Percentiles rank a stretch among this genome's conserved stretches.
These are phyloP conservation scores for Cryptocephalus primarius DNA, from an alignment of 2,888 invertebrate genomes.

Conservation along the genomic window DNA sequence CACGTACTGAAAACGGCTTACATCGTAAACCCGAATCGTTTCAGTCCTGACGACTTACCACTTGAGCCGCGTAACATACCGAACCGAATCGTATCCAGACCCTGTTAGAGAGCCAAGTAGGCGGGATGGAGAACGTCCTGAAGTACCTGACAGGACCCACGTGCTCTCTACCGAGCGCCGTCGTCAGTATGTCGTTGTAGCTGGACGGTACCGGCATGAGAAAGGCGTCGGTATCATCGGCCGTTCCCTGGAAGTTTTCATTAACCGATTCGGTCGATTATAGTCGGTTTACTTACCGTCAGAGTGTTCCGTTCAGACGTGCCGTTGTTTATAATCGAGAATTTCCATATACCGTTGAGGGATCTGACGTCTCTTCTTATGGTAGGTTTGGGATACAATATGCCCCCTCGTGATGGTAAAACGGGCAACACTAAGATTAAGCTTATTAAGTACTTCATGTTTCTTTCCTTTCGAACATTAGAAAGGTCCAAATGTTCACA, in stretches of 20 bases:
- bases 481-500: too few species aligned
- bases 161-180: slow-evolving; percentile 69
- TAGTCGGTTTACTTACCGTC: too few species aligned
- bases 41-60: slow-evolving; percentile 47
- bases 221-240: slow-evolving; percentile 39
- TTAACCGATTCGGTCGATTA: too few species aligned
- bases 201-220: slow-evolving; percentile 94
- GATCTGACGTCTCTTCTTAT: slow-evolving; percentile 62
- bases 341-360: slow-evolving; percentile 84
- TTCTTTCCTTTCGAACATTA: too few species aligned
- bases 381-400: slow-evolving; percentile 17
- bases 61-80: slow-evolving; percentile 81
- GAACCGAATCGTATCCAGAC: slow-evolving; percentile 85
- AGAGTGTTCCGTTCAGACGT: too few species aligned
- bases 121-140: slow-evolving; percentile 66
- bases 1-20: slow-evolving; percentile 55
- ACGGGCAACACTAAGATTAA: too few species aligned
- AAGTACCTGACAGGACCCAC: slow-evolving; percentile 95
- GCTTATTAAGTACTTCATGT: too few species aligned
- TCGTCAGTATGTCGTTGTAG: slow-evolving; percentile 88
- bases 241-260: too few species aligned
- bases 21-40: too few species aligned
- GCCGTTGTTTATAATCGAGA: slow-evolving; percentile 36
- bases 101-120: slow-evolving; percentile 53
- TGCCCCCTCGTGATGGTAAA: neutral